Evolutionary conservation across 2,797 vertebrate species (phyloP).

Genomic region (Platyrinchus mystaceus): DNA sequence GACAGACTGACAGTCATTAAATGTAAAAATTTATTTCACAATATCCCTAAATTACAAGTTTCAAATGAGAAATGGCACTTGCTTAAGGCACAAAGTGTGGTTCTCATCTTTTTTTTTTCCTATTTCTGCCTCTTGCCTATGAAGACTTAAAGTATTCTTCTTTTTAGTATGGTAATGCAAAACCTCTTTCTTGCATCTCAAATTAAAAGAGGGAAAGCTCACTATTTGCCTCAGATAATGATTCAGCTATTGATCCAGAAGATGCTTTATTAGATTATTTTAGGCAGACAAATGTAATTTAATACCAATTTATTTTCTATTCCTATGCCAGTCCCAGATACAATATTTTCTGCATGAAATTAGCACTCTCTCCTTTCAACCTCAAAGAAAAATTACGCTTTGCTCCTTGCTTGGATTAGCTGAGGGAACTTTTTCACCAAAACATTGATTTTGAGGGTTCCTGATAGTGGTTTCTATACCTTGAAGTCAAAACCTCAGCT

Average conservation of each 20-base stretch:
- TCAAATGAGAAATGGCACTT: conserved; percentile 29
- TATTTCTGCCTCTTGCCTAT: background rate
- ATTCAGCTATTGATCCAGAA: conserved; percentile 49
- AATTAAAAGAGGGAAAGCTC: conserved; percentile 4
- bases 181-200: background rate
- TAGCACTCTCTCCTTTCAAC: conserved; percentile 35
- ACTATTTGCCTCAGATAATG: conserved; percentile 18
- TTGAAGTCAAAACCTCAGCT: background rate
- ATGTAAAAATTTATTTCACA: background rate
- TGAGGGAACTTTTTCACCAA: background rate
- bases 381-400: background rate
- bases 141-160: background rate
- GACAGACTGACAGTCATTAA: conserved; percentile 18
- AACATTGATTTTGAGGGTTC: background rate
- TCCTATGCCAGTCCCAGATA: background rate
- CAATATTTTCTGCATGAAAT: conserved; percentile 26
- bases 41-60: background rate
- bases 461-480: background rate
- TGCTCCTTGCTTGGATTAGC: background rate
- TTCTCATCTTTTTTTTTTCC: background rate
- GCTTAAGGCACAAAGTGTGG: background rate
- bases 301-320: conserved; percentile 52
- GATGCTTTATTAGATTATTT: conserved; percentile 60
- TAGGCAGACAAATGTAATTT: conserved; percentile 31
- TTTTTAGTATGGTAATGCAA: conserved; percentile 24